A percentile compares a stretch with the other conserved stretches of the same genome.
phyloP scores from a whole-genome alignment of 2,113 vertebrate species.

The Guaruba guarouba region DNA sequence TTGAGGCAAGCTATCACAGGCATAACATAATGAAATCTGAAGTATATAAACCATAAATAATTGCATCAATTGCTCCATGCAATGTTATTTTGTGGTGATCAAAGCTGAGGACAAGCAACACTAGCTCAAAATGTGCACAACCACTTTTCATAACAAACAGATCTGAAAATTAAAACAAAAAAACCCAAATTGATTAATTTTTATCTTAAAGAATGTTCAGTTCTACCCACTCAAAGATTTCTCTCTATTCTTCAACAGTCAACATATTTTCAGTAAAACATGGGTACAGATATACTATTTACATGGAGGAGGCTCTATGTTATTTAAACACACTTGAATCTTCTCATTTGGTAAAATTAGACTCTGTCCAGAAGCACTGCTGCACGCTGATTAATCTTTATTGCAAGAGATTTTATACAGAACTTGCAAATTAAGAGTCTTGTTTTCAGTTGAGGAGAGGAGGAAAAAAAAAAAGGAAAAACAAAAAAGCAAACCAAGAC shows the following conservation, averaged over 20 bases:
- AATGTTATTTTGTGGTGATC: background rate
- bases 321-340: background rate
- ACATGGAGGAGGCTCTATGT: background rate
- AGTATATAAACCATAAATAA: slow-evolving; percentile 7
- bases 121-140: background rate
- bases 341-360: background rate
- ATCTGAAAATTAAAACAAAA: background rate
- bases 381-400: background rate
- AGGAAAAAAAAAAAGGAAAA: too few species aligned
- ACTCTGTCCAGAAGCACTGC: background rate
- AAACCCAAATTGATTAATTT: background rate
- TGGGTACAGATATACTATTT: background rate
- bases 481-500: background rate
- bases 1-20: slow-evolving; percentile 14
- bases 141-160: background rate
- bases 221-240: background rate
- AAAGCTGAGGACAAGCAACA: background rate
- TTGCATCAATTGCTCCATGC: background rate
- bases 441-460: background rate
- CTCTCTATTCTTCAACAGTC: background rate
- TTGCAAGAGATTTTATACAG: background rate
- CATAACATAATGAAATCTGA: background rate
- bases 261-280: background rate
- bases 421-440: background rate
- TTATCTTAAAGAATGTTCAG: background rate